These are phyloP conservation scores for Oceanodroma leucorhoa DNA, from an alignment of 2,797 vertebrate species.

Conservation along the genomic window DNA sequence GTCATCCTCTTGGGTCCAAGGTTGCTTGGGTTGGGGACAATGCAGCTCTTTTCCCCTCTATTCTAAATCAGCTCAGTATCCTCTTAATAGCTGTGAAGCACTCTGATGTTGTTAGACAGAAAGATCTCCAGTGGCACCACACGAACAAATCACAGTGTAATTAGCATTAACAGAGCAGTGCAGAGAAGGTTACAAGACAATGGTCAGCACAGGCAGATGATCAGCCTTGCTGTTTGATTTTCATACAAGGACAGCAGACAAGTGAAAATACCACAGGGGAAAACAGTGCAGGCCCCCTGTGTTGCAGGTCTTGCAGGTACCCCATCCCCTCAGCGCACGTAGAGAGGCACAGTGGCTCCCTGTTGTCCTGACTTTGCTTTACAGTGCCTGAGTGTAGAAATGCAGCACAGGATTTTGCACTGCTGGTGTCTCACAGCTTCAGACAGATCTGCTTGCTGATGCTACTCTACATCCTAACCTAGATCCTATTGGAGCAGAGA, in stretches of 20 bases:
- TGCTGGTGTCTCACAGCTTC: neutral
- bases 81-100: neutral
- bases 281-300: neutral
- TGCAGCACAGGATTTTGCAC: neutral
- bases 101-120: neutral
- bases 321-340: accelerated
- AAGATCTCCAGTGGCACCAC: neutral
- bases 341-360: neutral
- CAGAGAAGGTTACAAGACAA: neutral
- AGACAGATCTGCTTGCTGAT: neutral
- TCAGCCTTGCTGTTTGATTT: neutral
- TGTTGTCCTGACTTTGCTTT: neutral
- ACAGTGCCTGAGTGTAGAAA: neutral
- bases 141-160: neutral
- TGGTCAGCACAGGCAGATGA: neutral
- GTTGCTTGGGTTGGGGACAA: neutral
- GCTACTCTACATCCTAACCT: neutral
- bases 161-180: neutral
- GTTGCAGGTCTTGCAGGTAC: neutral
- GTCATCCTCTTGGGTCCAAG: neutral
- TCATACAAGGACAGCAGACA: neutral
- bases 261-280: neutral
- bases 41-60: neutral
- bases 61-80: neutral
- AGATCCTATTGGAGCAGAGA: neutral